Conservation (phyloP, 2,113 vertebrate genomes). For the Saguinus midas region DNA sequence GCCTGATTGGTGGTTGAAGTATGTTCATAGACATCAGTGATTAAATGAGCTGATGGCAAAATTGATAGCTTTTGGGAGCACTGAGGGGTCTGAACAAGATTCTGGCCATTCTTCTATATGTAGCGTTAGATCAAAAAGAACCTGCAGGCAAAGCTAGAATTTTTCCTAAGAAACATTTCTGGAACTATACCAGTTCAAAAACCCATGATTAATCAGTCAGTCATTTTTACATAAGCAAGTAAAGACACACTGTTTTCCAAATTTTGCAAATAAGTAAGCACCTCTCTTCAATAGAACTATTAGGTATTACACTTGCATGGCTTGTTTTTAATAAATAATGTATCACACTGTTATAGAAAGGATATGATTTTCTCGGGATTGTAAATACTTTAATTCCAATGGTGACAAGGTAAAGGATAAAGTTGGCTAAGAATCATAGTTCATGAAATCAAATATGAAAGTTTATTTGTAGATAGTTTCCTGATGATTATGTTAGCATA, state of each 20-base stretch:
- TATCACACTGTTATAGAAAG: slow-evolving; percentile 25
- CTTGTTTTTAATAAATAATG: slow-evolving; percentile 40
- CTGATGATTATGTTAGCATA: background rate
- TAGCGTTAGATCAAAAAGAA: background rate
- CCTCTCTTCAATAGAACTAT: slow-evolving; percentile 29
- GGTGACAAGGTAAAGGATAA: background rate
- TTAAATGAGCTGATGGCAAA: background rate
- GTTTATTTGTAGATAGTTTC: slow-evolving; percentile 22
- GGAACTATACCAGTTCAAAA: background rate
- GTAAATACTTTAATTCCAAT: slow-evolving; percentile 14
- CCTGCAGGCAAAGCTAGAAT: background rate
- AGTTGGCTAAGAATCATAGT: background rate
- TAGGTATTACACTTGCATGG: background rate
- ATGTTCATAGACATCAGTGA: background rate
- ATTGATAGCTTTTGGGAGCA: background rate
- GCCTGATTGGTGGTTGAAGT: background rate
- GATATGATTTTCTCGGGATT: background rate
- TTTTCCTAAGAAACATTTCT: slow-evolving; percentile 23
- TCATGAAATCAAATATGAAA: slow-evolving; percentile 22
- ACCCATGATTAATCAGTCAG: background rate
- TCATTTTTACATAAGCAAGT: slow-evolving; percentile 9
- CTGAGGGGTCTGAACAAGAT: background rate
- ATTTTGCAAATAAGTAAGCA: slow-evolving; percentile 3
- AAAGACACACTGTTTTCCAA: slow-evolving; percentile 9
- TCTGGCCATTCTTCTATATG: background rate